Evolutionary conservation across 2,797 vertebrate species (phyloP).

Genomic region (Tolypeutes matacus): DNA sequence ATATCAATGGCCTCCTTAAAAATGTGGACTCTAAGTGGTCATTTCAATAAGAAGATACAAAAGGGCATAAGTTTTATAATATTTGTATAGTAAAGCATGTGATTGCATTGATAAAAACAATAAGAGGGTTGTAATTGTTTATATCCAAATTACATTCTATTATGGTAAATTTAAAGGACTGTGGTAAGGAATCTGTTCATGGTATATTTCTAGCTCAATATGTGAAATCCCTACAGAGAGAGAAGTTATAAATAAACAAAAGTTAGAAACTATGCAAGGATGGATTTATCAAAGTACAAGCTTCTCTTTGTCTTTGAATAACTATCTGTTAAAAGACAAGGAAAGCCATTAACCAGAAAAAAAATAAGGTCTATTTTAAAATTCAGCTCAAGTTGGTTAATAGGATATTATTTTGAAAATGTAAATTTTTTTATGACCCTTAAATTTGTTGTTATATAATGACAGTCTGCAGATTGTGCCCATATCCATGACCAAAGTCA

Average conservation of each 20-base stretch:
- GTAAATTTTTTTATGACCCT: neutral
- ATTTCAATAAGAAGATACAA: neutral
- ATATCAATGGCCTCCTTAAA: neutral
- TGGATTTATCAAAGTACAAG: neutral
- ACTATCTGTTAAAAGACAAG: neutral
- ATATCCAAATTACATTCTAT: neutral
- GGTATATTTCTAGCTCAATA: neutral
- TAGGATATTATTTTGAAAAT: slow-evolving; percentile 35
- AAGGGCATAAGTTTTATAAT: neutral
- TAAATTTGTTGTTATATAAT: slow-evolving; percentile 2
- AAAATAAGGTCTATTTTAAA: neutral
- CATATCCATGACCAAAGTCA: neutral
- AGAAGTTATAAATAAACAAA: slow-evolving; percentile 13
- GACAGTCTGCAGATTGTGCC: neutral
- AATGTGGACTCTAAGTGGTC: neutral
- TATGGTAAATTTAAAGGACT: neutral
- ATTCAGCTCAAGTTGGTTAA: slow-evolving; percentile 15
- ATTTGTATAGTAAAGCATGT: neutral
- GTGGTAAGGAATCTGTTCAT: neutral
- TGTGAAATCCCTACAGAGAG: slow-evolving; percentile 12
- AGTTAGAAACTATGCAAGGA: neutral
- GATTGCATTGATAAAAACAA: neutral
- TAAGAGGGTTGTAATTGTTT: neutral
- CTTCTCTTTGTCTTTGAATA: slow-evolving; percentile 45
- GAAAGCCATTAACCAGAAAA: neutral